Evolutionary conservation across 1,140 invertebrate genomes (phyloP), one percentile per base, ranked within the genome.

Genomic region (Drosophila aff.): DNA sequence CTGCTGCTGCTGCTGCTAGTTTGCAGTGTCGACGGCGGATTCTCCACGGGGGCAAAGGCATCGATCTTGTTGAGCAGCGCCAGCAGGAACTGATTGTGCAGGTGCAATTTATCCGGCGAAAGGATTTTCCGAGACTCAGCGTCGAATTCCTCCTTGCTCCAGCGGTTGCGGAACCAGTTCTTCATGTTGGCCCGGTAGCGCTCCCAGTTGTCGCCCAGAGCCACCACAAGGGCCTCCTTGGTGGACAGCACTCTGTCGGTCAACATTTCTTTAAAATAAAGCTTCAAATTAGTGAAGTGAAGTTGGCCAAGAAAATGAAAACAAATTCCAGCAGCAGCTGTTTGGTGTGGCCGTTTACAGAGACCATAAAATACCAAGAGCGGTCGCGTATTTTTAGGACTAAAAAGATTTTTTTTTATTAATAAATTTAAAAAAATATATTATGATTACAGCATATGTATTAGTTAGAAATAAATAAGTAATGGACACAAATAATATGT

Each of bases 41-140:
- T 93, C 60, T 87, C 94, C 4, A 94, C 93, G 18, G 94, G 94
- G 10, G 92, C 92, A 46, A 95, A 94, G 36, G 95, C 94, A 9
- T 96, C 95, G 16, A 97, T 96, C 94, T 96, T 97, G 73, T 96
- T 96, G 11, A 97, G 94, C 47, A 97, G 94, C 11, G 96, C 96
- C 10, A 97, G 90, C 8, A 98, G 93, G 91, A 98, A 97, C 81
- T 97, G 95, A 93, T 98, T 98, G 89, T 97, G 97, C 28, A 97
- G 94, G 92, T 96, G 96, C 40, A 97, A 95, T 92, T 96, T 95
- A 49, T 97, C 95, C 4, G 94, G 89, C 9, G 93, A 94, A 71
- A 97, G 93, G 2, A 97, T 93, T 89, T 95, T 95, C 40, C 96
- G 94, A 8, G 96, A 96, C 93, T 96, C 96, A 4, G 92, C 85